These are phyloP conservation scores for Neotoma lepida DNA, from an alignment of 2,113 vertebrate species.

Conservation along the genomic window DNA sequence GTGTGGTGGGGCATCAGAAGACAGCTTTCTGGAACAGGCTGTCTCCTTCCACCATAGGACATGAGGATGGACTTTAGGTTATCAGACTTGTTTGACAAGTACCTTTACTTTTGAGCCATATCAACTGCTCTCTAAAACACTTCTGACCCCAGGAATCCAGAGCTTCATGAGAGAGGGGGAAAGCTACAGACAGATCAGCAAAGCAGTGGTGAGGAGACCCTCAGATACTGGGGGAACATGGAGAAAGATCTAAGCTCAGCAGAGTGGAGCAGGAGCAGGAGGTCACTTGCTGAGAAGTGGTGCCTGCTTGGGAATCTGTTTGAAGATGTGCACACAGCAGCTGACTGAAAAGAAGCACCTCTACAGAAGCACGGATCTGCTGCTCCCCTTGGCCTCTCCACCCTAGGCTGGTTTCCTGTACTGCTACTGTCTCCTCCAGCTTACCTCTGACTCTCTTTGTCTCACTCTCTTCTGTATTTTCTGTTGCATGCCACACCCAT, in stretches of 20 bases:
- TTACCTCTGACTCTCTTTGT: neutral
- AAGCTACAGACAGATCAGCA: neutral
- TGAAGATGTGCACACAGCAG: fast-evolving
- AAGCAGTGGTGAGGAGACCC: neutral
- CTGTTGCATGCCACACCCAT: neutral
- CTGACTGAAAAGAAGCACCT: fast-evolving
- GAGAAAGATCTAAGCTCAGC: neutral
- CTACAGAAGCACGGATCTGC: neutral
- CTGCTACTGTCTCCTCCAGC: too few relatives aligned
- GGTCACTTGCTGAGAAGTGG: neutral
- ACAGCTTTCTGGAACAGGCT: neutral
- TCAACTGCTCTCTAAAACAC: neutral
- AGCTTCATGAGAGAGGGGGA: neutral
- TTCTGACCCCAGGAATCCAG: neutral
- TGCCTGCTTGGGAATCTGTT: neutral
- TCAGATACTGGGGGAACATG: neutral
- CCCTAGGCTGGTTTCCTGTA: neutral
- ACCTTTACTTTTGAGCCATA: neutral
- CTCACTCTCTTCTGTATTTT: fast-evolving
- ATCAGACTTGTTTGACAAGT: neutral
- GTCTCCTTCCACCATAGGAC: neutral
- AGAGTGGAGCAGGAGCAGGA: neutral
- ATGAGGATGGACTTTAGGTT: neutral
- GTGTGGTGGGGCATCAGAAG: neutral
- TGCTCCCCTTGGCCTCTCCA: neutral